Evolutionary conservation across 2,888 invertebrate species (phyloP).

Genomic region (Oithona nana): DNA sequence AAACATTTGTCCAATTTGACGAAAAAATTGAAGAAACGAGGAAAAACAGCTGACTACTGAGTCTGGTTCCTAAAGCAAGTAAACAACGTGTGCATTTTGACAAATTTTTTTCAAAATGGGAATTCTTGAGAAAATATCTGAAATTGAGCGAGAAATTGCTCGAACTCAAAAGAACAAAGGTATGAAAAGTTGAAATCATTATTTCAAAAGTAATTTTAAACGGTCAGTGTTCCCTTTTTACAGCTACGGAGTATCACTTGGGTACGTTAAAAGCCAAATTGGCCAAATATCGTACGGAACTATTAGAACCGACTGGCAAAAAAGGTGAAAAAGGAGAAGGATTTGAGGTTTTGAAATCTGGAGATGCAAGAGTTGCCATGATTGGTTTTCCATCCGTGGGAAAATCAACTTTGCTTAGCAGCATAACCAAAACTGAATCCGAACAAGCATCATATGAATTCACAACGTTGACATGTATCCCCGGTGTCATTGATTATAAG

Average conservation of each 20-base stretch:
- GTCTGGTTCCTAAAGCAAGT: no score
- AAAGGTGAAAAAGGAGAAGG: conserved; percentile 79
- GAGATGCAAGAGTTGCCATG: conserved; percentile 90
- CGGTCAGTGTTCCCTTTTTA: conserved; percentile 23
- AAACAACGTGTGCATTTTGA: no score
- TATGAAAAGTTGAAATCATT: conserved; percentile 28
- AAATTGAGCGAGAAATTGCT: conserved; percentile 95
- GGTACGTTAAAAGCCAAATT: conserved; percentile 90
- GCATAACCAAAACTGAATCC: conserved; percentile 84
- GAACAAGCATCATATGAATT: conserved; percentile 97
- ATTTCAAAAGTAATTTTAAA: not conserved
- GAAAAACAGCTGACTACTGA: no score
- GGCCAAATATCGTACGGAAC: conserved; percentile 80
- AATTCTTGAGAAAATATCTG: conserved; percentile 93
- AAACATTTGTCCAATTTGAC: no score
- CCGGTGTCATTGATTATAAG: conserved; percentile 93
- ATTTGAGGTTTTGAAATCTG: conserved; percentile 96
- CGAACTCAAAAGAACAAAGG: conserved; percentile 99
- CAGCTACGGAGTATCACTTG: conserved; percentile 97
- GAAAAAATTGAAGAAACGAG: no score
- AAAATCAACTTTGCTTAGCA: conserved; percentile 87
- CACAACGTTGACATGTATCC: conserved; percentile 95
- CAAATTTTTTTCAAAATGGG: conserved; percentile 81
- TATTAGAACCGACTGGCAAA: conserved; percentile 85
- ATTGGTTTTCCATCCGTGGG: conserved; percentile 98